phyloP scores from a whole-genome alignment of 2,113 vertebrate genomes.

The Pachycephala philippinensis region DNA sequence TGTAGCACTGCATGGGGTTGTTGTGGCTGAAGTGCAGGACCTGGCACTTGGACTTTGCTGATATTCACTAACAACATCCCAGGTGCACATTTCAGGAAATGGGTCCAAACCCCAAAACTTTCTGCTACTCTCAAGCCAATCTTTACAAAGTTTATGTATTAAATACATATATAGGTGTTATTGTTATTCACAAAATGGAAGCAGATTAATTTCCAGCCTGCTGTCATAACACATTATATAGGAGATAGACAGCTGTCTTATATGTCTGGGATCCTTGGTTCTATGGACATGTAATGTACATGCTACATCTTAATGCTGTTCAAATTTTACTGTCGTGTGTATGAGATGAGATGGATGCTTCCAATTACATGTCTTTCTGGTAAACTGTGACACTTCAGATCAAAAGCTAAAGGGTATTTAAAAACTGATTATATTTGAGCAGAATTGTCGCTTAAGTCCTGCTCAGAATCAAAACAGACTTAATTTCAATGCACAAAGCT shows the following conservation, averaged over 20 bases:
- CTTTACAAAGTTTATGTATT: not conserved
- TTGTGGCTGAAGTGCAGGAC: not conserved
- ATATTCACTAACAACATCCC: not conserved
- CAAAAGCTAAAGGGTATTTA: not conserved
- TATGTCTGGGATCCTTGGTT: accelerated
- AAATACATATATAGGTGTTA: not conserved
- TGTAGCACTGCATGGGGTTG: not conserved
- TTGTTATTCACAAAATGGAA: not conserved
- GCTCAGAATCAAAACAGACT: not conserved
- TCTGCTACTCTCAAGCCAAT: not conserved
- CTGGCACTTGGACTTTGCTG: not conserved
- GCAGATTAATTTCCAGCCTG: not conserved
- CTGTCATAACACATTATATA: not conserved
- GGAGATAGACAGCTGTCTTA: not conserved
- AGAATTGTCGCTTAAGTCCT: not conserved
- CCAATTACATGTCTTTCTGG: not conserved
- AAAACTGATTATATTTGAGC: not conserved
- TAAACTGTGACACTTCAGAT: not conserved
- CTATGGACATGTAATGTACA: not conserved
- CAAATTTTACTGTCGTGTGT: not conserved
- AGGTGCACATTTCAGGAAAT: not conserved
- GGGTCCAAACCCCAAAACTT: not conserved
- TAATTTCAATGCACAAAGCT: not conserved
- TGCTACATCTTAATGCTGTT: not conserved
- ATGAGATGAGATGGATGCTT: not conserved